Conservation (phyloP, 2,113 vertebrate species). For the Cebus imitator region DNA sequence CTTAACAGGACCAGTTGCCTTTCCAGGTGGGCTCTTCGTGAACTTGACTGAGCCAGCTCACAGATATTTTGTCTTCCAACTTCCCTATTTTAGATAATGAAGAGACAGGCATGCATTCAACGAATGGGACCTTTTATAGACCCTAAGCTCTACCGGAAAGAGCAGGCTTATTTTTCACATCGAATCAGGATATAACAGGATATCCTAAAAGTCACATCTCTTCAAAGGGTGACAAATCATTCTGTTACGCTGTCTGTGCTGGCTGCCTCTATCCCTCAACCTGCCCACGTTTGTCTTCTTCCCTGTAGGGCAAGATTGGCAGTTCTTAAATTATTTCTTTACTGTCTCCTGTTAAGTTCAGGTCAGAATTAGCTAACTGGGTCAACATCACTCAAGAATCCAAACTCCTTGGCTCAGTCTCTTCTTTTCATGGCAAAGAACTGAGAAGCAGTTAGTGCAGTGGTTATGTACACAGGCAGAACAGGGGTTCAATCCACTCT, state of each 20-base stretch:
- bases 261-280: background rate
- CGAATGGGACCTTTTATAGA: background rate
- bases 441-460: background rate
- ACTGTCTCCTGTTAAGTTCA: background rate
- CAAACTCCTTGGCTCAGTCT: background rate
- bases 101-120: background rate
- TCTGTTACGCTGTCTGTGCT: background rate
- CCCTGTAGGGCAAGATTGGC: background rate
- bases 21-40: background rate
- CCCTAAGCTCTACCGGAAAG: background rate
- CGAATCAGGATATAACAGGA: background rate
- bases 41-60: background rate
- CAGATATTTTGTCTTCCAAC: background rate
- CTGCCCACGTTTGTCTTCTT: background rate
- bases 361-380: conserved; percentile 6
- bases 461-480: background rate
- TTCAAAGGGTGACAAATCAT: background rate
- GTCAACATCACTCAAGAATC: background rate
- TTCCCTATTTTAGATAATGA: background rate
- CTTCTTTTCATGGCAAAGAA: background rate
- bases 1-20: background rate
- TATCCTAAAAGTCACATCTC: background rate
- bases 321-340: conserved; percentile 10
- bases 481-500: background rate
- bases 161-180: conserved; percentile 16